These are phyloP conservation scores for Yponomeuta evonymella DNA, from an alignment of 2,888 invertebrate genomes.

Conservation along the genomic window DNA sequence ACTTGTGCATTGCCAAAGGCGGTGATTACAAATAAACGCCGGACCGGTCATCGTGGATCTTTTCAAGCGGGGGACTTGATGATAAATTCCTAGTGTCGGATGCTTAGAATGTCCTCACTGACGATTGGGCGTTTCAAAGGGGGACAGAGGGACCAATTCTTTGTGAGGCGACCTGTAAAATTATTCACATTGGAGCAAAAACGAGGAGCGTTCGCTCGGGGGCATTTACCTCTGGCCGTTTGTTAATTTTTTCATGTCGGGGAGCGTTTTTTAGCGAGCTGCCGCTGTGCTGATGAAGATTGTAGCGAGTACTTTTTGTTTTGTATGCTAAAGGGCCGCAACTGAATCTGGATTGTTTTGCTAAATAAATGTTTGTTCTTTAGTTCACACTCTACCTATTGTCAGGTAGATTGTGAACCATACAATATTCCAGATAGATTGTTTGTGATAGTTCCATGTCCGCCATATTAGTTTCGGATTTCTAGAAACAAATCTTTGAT, in stretches of 20 bases:
- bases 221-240: constrained; percentile 40
- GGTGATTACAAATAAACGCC: background rate
- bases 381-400: too few species aligned
- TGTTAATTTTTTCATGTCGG: constrained; percentile 14
- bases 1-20: background rate
- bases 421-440: too few species aligned
- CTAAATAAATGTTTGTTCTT: background rate
- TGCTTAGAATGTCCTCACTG: constrained; percentile 15
- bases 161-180: constrained; percentile 42
- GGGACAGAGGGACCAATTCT: constrained; percentile 17
- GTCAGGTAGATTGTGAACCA: too few species aligned
- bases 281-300: background rate
- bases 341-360: background rate
- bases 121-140: constrained; percentile 16
- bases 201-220: constrained; percentile 22
- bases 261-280: background rate
- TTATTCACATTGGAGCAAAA: constrained; percentile 35
- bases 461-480: too few species aligned
- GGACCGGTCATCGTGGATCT: constrained; percentile 10
- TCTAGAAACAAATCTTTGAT: too few species aligned
- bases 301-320: background rate
- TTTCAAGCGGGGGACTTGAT: constrained; percentile 16
- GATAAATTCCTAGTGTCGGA: constrained; percentile 17
- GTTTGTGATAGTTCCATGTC: too few species aligned
- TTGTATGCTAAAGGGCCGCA: background rate